Base-by-base conservation (phyloP, 2,888 invertebrate species). In the Fabriciana adippe region DNA sequence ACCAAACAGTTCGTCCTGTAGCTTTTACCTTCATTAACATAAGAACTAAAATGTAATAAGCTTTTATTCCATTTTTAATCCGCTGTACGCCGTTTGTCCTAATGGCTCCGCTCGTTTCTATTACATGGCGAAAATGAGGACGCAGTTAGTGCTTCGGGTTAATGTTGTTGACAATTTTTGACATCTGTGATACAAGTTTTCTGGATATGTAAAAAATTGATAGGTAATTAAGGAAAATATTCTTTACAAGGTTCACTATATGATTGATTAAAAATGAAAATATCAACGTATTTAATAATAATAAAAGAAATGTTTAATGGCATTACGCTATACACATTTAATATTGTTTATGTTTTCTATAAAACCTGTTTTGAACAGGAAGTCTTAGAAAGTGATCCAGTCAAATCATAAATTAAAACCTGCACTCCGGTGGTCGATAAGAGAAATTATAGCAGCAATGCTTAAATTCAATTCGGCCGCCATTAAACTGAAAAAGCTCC, bases 1-100 rank as follows among this genome's bases (percentile, higher is more conserved):
- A 73, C 68, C 69, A 66, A 75, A 72, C 77, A 76, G 75, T 76
- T 76, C 74, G 51, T 72, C 68, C 61, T 72, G 55, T 60, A 54
- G 64, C 64, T 59, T 66, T 45, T 70, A 70, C 48, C 4, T 8
- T 50, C 50, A 45, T 64, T 45, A 41, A 8, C 2, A 67, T 71
- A 71, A 62, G 61, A 61, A 16, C 54, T 64, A 69, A 64, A 68
- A 60, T 68, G 18, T 45, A 50, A 57, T 60, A 61, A 66, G 48
- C n/a, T 26, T 60, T 67, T 50, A 55, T 66, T 54, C 60, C 21
- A 41, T 66, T 21, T 66, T 55, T 61, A 60, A 66, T 66, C 62
- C 53, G 62, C 56, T 64, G 69, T 69, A 60, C 63, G 55, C 64
- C 64, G 60, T 66, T 63, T 56, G 61, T 69, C 62, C 57, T 69